Base-by-base conservation (phyloP, 2,113 vertebrate genomes). In the Phalacrocorax brasilianus region DNA sequence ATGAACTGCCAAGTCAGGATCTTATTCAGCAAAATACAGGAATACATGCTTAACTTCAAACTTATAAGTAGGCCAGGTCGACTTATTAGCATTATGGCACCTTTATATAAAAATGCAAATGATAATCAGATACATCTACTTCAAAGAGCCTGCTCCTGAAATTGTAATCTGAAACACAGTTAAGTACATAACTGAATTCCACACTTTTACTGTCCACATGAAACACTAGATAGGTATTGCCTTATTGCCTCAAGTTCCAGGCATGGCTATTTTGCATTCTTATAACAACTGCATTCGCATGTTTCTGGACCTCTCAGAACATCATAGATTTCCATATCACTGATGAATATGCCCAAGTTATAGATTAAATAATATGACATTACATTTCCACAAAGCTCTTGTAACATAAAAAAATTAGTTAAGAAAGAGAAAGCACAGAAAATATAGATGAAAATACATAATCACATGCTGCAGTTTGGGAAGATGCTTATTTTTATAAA, bases 61-160 rank as follows among this genome's bases (percentile, higher is more conserved):
- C 32, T n/a, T 27, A 4, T 30, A 93, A 88, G 45, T 77, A 93
- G 79, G 84, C 17, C 88, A 92, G 24, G 67, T 81, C 5, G 4
- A 63, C 42, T 75, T 84, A 67, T 67, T 87, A 89, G 56, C 83
- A 91, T 81, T 23, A 86, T 17, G 14, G 61, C 28, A 95, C 32
- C 47, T 89, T 80, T 59, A 59, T 19, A 67, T 81, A 84, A 74
- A 86, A 65, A 86, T 73, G 78, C 30, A 94, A 94, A 93, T 70
- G 27, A 87, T 52, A 76, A 93, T 72, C 53, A 52, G n/a, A 73
- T 42, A 63, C 8, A 56, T 22, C n/a, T 50, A 80, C 86, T 90
- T 93, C 95, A 93, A 95, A 93, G 78, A 88, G 11, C 13, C 49
- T 45, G 12, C 40, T 85, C 71, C 49, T 77, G 42, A 40, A 88